phyloP scores from a whole-genome alignment of 2,888 invertebrate genomes.

The Emmelina monodactyla region DNA sequence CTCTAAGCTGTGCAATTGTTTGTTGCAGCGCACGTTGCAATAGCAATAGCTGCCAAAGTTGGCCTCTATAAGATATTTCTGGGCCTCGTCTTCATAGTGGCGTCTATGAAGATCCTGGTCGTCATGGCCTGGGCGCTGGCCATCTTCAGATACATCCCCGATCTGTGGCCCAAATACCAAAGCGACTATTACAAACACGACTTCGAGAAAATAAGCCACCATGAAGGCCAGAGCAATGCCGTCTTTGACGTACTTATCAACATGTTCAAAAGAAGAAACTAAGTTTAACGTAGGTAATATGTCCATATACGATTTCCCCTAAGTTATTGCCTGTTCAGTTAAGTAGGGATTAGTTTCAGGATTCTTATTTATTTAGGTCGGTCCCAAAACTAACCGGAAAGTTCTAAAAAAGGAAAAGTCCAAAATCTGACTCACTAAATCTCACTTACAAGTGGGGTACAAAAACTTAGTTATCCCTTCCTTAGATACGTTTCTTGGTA shows the following conservation, averaged over 20 bases:
- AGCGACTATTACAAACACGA: constrained; percentile 12
- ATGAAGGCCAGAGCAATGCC: constrained; percentile 7
- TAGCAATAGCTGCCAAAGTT: constrained; percentile 40
- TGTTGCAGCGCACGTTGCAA: constrained; percentile 52
- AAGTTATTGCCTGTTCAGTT: too few relatives aligned
- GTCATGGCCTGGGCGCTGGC: constrained; percentile 43
- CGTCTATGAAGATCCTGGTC: constrained; percentile 35
- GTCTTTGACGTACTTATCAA: constrained; percentile 17
- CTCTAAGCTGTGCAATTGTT: constrained; percentile 20
- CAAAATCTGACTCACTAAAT: too few relatives aligned
- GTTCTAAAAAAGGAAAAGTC: too few relatives aligned
- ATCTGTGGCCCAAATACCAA: constrained; percentile 31
- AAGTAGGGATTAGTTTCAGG: too few relatives aligned
- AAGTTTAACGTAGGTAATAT: too few relatives aligned
- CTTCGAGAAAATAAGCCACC: constrained; percentile 10
- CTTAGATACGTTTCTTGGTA: too few relatives aligned
- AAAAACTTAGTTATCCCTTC: too few relatives aligned
- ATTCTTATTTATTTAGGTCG: too few relatives aligned
- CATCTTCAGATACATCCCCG: constrained; percentile 41
- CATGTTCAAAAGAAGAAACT: constrained; percentile 8
- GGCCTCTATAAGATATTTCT: constrained; percentile 44
- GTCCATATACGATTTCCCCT: too few relatives aligned
- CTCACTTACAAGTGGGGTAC: too few relatives aligned
- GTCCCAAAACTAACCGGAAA: too few relatives aligned
- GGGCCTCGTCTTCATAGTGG: constrained; percentile 35